phyloP scores from a whole-genome alignment of 1,140 invertebrate species.

The Pseudobourletiella spinata region DNA sequence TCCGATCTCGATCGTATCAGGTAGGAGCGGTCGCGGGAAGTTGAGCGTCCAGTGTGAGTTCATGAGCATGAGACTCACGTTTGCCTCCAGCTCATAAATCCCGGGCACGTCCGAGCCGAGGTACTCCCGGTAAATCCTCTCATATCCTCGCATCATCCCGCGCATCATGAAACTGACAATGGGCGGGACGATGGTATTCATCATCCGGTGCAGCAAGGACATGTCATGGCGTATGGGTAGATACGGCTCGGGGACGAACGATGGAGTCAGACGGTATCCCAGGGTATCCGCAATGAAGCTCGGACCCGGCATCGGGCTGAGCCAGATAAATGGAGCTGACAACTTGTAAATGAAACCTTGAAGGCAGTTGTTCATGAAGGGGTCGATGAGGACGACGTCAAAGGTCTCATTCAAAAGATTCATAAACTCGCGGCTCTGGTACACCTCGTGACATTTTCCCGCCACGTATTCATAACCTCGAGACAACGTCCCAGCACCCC shows the following conservation, averaged over 20 bases:
- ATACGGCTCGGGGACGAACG: conserved; percentile 38
- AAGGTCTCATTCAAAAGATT: background rate
- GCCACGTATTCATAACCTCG: background rate
- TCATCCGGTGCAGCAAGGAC: conserved; percentile 50
- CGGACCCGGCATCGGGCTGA: background rate
- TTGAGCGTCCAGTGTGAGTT: background rate
- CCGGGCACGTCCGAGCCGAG: background rate
- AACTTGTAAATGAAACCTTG: conserved; percentile 15
- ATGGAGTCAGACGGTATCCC: conserved; percentile 1
- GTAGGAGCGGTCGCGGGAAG: background rate
- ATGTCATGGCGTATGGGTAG: conserved; percentile 45
- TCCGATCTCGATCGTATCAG: background rate
- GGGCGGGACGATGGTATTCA: conserved; percentile 40
- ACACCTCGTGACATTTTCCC: background rate
- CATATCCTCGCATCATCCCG: background rate
- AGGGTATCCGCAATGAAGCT: background rate
- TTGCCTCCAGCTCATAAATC: background rate
- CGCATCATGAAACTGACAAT: background rate
- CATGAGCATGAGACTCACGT: background rate
- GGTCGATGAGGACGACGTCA: conserved; percentile 16
- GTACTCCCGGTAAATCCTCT: background rate
- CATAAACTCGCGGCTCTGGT: background rate
- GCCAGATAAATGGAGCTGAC: conserved; percentile 6
- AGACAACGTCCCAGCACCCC: background rate
- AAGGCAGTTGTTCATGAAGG: conserved; percentile 19